A percentile compares a stretch with the other conserved stretches of the same genome.
Conservation (phyloP, 2,888 invertebrate species). For the Sepiola atlantica region DNA sequence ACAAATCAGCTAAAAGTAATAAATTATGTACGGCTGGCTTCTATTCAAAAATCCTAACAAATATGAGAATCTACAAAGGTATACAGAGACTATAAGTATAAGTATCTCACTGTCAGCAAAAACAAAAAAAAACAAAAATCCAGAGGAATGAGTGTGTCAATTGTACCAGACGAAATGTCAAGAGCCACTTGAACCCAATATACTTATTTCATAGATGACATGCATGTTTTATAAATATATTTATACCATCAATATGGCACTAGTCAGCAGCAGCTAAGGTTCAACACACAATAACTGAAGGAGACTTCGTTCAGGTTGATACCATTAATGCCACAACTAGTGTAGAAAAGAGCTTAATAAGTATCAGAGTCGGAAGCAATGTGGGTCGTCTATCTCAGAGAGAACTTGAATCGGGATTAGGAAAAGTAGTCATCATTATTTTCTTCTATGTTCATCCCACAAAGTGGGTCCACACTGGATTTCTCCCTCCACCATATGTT, state of each 20-base stretch:
- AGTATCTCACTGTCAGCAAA: not conserved
- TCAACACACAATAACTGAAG: not conserved
- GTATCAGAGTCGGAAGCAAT: too few species aligned
- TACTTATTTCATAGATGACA: not conserved
- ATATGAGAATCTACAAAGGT: not conserved
- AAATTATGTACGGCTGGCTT: not conserved
- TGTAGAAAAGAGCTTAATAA: not conserved
- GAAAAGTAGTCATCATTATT: too few species aligned
- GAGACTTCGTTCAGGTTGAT: not conserved
- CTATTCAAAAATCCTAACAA: not conserved
- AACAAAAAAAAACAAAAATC: not conserved
- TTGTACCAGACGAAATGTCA: not conserved
- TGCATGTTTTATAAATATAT: conserved; percentile 16
- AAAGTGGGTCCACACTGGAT: too few species aligned
- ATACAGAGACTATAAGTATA: not conserved
- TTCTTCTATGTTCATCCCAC: too few species aligned
- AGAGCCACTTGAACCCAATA: not conserved
- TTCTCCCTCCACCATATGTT: too few species aligned
- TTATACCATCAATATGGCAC: not conserved
- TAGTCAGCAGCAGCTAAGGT: not conserved
- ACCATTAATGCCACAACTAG: not conserved
- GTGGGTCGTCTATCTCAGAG: too few species aligned
- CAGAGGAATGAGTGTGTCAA: not conserved
- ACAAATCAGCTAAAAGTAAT: not conserved
- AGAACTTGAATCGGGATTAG: too few species aligned